These are phyloP conservation scores for Egretta garzetta DNA, from an alignment of 2,113 vertebrate genomes.

Conservation along the genomic window DNA sequence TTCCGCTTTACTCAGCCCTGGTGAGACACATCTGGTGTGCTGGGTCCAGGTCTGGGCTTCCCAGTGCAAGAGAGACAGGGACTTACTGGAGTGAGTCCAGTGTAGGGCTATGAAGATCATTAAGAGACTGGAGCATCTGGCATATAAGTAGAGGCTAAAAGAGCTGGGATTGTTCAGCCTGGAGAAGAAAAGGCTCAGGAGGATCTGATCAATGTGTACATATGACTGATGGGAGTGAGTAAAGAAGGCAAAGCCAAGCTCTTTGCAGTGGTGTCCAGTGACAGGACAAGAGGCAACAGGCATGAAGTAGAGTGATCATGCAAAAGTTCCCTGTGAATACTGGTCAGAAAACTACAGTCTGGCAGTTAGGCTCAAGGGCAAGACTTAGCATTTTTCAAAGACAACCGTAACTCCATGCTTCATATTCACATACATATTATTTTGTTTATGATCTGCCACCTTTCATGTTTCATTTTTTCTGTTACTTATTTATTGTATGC, in stretches of 20 bases:
- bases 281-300: neutral
- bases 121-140: neutral
- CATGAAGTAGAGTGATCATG: neutral
- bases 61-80: neutral
- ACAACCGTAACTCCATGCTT: neutral
- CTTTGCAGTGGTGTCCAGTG: neutral
- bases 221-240: neutral
- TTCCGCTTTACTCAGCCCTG: neutral
- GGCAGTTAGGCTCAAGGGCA: neutral
- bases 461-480: neutral
- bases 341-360: neutral
- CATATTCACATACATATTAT: neutral
- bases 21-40: neutral
- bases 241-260: neutral
- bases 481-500: neutral
- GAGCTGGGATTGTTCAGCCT: neutral
- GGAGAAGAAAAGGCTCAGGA: neutral
- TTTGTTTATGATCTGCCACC: neutral
- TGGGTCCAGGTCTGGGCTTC: neutral
- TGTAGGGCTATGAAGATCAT: neutral
- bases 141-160: neutral
- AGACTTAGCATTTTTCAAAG: neutral
- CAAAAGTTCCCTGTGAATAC: neutral
- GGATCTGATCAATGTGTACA: neutral
- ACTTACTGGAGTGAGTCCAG: neutral